phyloP scores from a whole-genome alignment of 2,113 vertebrate genomes.

The Sceloporus tristichus region DNA sequence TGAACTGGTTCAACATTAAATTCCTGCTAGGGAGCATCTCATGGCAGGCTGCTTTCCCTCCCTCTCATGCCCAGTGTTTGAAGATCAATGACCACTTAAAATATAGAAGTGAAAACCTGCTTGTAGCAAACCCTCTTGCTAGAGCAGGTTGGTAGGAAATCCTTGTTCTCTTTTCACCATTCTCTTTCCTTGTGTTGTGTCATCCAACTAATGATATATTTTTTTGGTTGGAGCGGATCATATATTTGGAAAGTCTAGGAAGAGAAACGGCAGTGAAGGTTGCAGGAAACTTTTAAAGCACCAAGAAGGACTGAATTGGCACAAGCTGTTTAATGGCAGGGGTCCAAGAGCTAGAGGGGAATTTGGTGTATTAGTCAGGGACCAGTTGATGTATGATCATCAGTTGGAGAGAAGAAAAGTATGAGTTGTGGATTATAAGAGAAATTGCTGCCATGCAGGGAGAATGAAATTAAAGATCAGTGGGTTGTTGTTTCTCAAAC shows the following conservation, averaged over 20 bases:
- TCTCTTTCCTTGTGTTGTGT: neutral
- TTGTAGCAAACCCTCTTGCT: neutral
- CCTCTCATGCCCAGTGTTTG: neutral
- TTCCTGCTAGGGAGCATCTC: neutral
- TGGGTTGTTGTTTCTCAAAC: neutral
- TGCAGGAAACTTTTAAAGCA: neutral
- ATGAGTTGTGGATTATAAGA: conserved; percentile 7
- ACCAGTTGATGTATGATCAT: conserved; percentile 8
- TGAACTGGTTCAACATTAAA: neutral
- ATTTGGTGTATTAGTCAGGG: neutral
- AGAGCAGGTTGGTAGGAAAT: neutral
- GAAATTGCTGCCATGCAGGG: neutral
- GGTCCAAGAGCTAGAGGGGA: fast-evolving
- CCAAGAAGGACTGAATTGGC: neutral
- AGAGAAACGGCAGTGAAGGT: neutral
- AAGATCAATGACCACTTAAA: neutral
- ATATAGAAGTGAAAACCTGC: neutral
- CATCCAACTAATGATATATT: neutral
- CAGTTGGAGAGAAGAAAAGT: conserved; percentile 14
- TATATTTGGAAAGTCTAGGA: conserved; percentile 4
- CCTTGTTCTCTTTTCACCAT: neutral
- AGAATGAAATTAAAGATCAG: conserved; percentile 6
- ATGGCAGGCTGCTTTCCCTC: neutral
- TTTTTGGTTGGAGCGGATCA: conserved; percentile 25
- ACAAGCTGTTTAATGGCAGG: conserved; percentile 8